These are phyloP conservation scores for Vulpes vulpes DNA, from an alignment of 2,113 vertebrate genomes.

Conservation along the genomic window DNA sequence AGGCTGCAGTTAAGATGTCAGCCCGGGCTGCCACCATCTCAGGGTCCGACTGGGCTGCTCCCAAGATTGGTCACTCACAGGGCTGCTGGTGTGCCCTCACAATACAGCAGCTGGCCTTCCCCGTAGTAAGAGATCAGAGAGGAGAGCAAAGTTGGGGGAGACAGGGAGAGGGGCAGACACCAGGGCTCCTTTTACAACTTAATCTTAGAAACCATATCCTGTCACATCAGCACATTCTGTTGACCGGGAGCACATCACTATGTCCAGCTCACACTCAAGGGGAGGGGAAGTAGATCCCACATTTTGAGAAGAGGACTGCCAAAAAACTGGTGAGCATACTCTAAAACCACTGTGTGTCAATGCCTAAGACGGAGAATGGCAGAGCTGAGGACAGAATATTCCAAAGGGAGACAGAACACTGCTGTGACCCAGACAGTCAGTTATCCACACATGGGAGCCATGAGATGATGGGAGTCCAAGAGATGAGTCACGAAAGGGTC, in stretches of 20 bases:
- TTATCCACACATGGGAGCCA: rapidly evolving
- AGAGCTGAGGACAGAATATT: background rate
- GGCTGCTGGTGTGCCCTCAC: background rate
- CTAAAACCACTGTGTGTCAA: background rate
- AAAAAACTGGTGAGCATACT: background rate
- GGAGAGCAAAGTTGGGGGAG: background rate
- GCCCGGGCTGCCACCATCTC: background rate
- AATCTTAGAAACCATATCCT: background rate
- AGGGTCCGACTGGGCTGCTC: background rate
- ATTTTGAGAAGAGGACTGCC: too few relatives aligned
- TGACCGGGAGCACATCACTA: background rate
- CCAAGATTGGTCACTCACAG: background rate
- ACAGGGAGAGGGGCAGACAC: background rate
- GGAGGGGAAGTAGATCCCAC: background rate
- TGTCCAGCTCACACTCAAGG: background rate
- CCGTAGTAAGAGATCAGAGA: rapidly evolving
- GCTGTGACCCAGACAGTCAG: background rate
- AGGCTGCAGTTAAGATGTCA: background rate
- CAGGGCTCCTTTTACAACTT: background rate
- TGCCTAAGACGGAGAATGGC: background rate
- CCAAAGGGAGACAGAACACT: rapidly evolving
- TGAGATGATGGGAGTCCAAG: rapidly evolving
- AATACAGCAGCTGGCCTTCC: background rate
- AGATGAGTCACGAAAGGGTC: background rate
- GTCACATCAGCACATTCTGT: too few relatives aligned